phyloP scores from a whole-genome alignment of 1,140 invertebrate genomes.

The Lepidurus arcticus region DNA sequence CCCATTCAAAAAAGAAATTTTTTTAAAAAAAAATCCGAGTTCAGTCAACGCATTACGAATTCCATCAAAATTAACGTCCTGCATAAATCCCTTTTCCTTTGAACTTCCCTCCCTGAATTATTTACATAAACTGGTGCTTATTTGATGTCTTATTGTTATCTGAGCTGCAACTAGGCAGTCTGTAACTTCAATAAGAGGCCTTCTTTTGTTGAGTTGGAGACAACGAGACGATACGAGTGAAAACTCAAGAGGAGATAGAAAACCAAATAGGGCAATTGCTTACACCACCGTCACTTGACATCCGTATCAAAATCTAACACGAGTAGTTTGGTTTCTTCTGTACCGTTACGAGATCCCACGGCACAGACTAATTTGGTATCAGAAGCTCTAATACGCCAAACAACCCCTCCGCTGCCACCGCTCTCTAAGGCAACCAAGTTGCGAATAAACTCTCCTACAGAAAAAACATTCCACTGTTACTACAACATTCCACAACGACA shows the following conservation, averaged over 20 bases:
- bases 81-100: not conserved
- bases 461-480: slow-evolving; percentile 34
- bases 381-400: slow-evolving; percentile 94
- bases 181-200: not conserved
- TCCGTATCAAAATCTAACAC: slow-evolving; percentile 95
- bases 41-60: not conserved
- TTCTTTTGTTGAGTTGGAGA: slow-evolving; percentile 2
- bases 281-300: slow-evolving; percentile 32
- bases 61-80: not conserved
- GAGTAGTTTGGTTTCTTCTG: slow-evolving; percentile 96
- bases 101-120: slow-evolving; percentile 14
- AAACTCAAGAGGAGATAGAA: not conserved
- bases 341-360: slow-evolving; percentile 94
- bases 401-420: slow-evolving; percentile 95
- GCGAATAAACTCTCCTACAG: slow-evolving; percentile 80
- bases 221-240: not conserved
- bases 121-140: slow-evolving; percentile 1
- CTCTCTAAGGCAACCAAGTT: slow-evolving; percentile 89
- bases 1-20: not conserved
- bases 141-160: not conserved
- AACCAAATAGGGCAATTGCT: slow-evolving; percentile 11
- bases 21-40: not conserved
- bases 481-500: not conserved
- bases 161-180: not conserved
- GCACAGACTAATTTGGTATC: slow-evolving; percentile 97